Conservation (phyloP, 2,888 invertebrate genomes). For the Rugalucina vietnamica region DNA sequence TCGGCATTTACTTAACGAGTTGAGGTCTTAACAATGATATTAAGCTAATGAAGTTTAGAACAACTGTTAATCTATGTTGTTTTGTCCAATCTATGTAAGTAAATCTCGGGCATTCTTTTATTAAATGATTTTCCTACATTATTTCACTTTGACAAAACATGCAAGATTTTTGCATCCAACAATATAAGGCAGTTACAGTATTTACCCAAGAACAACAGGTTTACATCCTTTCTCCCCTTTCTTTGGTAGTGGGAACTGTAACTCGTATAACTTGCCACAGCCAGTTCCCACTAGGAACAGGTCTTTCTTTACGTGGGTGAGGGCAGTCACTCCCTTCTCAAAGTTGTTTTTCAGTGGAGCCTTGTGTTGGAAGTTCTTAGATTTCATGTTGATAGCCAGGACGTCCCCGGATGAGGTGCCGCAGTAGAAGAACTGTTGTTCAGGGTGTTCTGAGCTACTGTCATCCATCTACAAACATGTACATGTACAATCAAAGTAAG, state of each 20-base stretch:
- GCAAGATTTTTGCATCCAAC: too few relatives aligned
- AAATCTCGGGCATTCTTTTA: too few relatives aligned
- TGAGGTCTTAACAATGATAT: too few relatives aligned
- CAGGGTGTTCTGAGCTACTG: conserved; percentile 85
- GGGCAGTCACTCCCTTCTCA: conserved; percentile 82
- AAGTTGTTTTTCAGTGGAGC: conserved; percentile 79
- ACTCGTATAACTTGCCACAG: conserved; percentile 87
- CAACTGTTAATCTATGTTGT: too few relatives aligned
- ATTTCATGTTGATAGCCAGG: conserved; percentile 83
- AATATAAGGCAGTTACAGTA: background rate
- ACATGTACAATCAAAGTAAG: too few relatives aligned
- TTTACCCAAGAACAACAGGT: conserved; percentile 48
- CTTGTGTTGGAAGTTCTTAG: conserved; percentile 78
- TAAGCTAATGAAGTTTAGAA: too few relatives aligned
- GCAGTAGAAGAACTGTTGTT: conserved; percentile 90
- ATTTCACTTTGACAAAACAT: too few relatives aligned
- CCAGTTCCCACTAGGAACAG: conserved; percentile 91
- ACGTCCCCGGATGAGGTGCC: conserved; percentile 94
- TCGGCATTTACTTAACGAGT: too few relatives aligned
- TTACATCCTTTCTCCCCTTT: background rate
- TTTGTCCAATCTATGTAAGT: too few relatives aligned
- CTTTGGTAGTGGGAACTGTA: conserved; percentile 52
- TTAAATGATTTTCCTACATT: too few relatives aligned
- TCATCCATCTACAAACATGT: conserved; percentile 83
- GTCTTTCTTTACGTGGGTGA: conserved; percentile 79